Conservation (phyloP, 2,113 vertebrate genomes). For the Neolamprologus fasciatus region DNA sequence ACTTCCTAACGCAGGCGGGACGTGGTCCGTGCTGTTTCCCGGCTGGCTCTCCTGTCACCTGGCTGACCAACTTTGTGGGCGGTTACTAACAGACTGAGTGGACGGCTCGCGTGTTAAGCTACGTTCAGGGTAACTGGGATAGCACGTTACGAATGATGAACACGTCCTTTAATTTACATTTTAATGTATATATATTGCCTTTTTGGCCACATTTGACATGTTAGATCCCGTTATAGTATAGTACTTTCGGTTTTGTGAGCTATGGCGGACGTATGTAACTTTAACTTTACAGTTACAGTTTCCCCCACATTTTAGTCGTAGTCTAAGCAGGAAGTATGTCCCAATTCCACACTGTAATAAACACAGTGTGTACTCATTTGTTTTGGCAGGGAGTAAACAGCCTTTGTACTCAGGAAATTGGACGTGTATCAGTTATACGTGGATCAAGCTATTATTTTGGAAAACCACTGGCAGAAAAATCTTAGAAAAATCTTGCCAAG, state of each 20-base stretch:
- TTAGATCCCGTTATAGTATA: not conserved
- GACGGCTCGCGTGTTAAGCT: not conserved
- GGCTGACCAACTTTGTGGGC: conserved; percentile 48
- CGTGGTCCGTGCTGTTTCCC: not conserved
- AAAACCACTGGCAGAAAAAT: not conserved
- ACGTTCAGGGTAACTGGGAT: not conserved
- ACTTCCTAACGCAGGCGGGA: not conserved
- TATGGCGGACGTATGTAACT: not conserved
- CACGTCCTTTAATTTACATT: not conserved
- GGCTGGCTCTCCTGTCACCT: conserved; percentile 51
- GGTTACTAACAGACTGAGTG: not conserved
- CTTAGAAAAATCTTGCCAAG: not conserved
- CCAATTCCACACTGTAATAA: not conserved
- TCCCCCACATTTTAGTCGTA: not conserved
- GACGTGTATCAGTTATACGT: not conserved
- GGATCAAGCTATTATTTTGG: not conserved
- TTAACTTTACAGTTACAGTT: not conserved
- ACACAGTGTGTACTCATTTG: not conserved
- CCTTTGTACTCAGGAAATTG: not conserved
- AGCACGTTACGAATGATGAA: not conserved
- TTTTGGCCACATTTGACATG: not conserved
- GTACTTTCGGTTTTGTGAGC: not conserved
- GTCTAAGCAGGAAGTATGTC: not conserved
- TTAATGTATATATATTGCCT: not conserved
- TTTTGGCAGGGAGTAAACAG: not conserved